Evolutionary conservation across 2,888 invertebrate species (phyloP).

Genomic region (Theretra japonica): DNA sequence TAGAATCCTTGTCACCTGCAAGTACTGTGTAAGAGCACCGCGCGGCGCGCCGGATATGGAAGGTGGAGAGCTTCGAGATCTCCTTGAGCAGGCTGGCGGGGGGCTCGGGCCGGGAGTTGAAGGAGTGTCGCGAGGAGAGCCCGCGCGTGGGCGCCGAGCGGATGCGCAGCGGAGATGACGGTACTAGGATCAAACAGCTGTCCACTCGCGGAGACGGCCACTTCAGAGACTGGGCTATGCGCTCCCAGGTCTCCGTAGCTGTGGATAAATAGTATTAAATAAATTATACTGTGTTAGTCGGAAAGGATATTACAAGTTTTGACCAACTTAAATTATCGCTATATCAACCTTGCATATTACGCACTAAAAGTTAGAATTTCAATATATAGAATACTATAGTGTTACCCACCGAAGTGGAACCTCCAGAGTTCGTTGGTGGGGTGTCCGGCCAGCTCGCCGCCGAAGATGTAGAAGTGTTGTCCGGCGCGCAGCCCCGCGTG

Average conservation of each 20-base stretch:
- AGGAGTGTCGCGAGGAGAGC: constrained; percentile 43
- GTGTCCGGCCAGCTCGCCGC: constrained; percentile 90
- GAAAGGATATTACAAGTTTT: too few species aligned
- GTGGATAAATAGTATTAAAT: constrained; percentile 31
- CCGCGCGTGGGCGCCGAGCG: constrained; percentile 67
- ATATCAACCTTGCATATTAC: too few species aligned
- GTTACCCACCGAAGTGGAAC: constrained; percentile 89
- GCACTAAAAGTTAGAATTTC: too few species aligned
- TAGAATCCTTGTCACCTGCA: constrained; percentile 86
- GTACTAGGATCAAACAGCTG: constrained; percentile 87
- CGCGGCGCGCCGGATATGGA: constrained; percentile 87
- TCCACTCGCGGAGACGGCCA: constrained; percentile 89
- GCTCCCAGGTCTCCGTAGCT: constrained; percentile 92
- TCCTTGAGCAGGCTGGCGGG: constrained; percentile 85
- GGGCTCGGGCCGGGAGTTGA: constrained; percentile 63
- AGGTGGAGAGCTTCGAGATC: constrained; percentile 89
- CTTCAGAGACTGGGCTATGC: constrained; percentile 85
- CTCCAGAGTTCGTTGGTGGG: constrained; percentile 92
- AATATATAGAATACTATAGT: not conserved
- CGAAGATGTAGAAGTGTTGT: constrained; percentile 91
- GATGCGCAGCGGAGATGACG: constrained; percentile 66
- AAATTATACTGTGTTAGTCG: too few species aligned
- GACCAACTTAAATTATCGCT: too few species aligned
- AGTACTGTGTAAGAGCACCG: constrained; percentile 90
- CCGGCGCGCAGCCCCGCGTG: constrained; percentile 92